Evolutionary conservation across 2,113 vertebrate genomes (phyloP), one percentile per base, ranked within the genome.

Genomic region (Vulpes vulpes): DNA sequence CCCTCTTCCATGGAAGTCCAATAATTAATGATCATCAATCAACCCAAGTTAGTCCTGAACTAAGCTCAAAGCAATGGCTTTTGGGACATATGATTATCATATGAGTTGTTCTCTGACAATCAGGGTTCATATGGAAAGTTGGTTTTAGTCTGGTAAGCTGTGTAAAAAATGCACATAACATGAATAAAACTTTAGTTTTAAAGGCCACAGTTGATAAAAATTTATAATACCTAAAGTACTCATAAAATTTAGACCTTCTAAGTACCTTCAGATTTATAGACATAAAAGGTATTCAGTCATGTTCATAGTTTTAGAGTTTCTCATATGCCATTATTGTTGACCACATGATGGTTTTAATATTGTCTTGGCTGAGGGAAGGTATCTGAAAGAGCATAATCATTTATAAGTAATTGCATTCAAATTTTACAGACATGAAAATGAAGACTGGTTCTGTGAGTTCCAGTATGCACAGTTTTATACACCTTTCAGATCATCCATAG

Each of bases 171-270:
- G 62, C 74, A 93, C n/a, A 88, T 93, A 98, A 97, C 10, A 91
- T 82, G 74, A 98, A 96, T 95, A 95, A 95, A 97, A n/a, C 38
- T 92, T 98, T 86, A 62, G n/a, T 97, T 98, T 98, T 98, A 98
- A 98, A 98, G 94, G 91, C 91, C 67, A 97, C 91, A 97, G 67
- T 96, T 97, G 81, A 97, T 97, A 98, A 98, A 98, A 98, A 98
- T 98, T 98, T 98, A 85, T 96, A 98, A 94, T 69, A 73, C n/a
- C 69, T 97, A 73, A 98, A 98, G 96, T 90, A 78, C 67, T 96
- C 93, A 97, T 98, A 98, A 98, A 98, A 98, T 97, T 98, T 95
- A 98, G 83, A 59, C 32, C 64, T 96, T 92, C 83, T 96, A 95
- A 84, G 96, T 88, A 97, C 73, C 94, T 98, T 64, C 92, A 97